These are phyloP conservation scores for Tetramorium bicarinatum DNA, from an alignment of 2,888 invertebrate species.

Conservation along the genomic window DNA sequence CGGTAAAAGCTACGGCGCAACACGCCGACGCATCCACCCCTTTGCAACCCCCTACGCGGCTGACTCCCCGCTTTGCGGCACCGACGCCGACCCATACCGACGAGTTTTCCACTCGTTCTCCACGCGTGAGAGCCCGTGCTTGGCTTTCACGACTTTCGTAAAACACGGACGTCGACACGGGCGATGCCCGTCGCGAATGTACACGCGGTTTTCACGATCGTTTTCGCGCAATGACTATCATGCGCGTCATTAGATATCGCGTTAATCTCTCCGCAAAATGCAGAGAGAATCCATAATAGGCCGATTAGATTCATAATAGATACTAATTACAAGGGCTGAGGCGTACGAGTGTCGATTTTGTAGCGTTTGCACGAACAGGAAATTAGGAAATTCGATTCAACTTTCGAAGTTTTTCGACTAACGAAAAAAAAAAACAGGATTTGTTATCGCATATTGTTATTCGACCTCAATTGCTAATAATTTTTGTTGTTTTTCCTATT, in stretches of 20 bases:
- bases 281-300: neutral
- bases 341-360: neutral
- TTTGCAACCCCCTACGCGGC: slow-evolving; percentile 60
- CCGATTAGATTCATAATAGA: neutral
- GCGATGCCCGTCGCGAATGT: slow-evolving; percentile 10
- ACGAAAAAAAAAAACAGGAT: neutral
- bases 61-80: slow-evolving; percentile 66
- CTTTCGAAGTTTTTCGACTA: neutral
- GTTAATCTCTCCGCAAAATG: slow-evolving; percentile 6
- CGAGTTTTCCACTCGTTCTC: slow-evolving; percentile 55
- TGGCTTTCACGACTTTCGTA: slow-evolving; percentile 48
- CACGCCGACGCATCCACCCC: slow-evolving; percentile 82
- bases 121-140: slow-evolving; percentile 46
- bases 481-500: neutral
- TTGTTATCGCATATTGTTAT: neutral
- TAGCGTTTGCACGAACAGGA: neutral
- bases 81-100: slow-evolving; percentile 71
- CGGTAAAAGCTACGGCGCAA: slow-evolving; percentile 83
- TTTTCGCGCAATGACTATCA: neutral
- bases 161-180: slow-evolving; percentile 52
- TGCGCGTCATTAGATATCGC: slow-evolving; percentile 13
- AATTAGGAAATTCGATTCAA: neutral
- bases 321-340: neutral
- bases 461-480: neutral
- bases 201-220: slow-evolving; percentile 23